phyloP scores from a whole-genome alignment of 2,113 vertebrate species.

The Pantherophis guttatus region DNA sequence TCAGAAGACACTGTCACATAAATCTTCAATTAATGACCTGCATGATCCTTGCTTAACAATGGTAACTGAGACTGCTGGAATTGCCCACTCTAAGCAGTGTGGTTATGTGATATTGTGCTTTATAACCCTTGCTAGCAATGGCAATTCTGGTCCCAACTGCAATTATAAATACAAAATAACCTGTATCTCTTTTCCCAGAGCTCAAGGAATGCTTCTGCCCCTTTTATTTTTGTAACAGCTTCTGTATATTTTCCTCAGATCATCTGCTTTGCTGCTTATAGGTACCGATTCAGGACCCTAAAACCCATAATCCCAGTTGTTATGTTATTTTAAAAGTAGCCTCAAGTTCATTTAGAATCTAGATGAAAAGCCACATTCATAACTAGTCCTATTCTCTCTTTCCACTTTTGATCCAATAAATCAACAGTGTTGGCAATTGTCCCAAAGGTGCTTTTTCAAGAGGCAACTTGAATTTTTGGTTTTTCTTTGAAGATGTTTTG shows the following conservation, averaged over 20 bases:
- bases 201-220: not conserved
- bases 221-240: too few relatives aligned
- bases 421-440: not conserved
- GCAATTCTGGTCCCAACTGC: not conserved
- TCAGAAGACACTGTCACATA: not conserved
- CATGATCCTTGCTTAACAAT: not conserved
- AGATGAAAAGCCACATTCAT: not conserved
- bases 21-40: not conserved
- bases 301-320: not conserved
- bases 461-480: too few relatives aligned
- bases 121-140: not conserved
- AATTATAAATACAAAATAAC: not conserved
- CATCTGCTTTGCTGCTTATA: not conserved
- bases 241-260: too few relatives aligned
- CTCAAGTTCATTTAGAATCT: not conserved
- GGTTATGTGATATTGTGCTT: not conserved
- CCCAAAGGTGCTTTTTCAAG: too few relatives aligned
- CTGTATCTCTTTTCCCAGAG: not conserved
- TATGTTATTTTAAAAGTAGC: not conserved
- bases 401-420: not conserved
- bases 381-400: not conserved
- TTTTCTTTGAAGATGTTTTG: too few relatives aligned
- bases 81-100: not conserved
- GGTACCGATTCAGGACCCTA: not conserved
- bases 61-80: not conserved